phyloP scores from a whole-genome alignment of 2,888 invertebrate species.

The Dicycla oo region DNA sequence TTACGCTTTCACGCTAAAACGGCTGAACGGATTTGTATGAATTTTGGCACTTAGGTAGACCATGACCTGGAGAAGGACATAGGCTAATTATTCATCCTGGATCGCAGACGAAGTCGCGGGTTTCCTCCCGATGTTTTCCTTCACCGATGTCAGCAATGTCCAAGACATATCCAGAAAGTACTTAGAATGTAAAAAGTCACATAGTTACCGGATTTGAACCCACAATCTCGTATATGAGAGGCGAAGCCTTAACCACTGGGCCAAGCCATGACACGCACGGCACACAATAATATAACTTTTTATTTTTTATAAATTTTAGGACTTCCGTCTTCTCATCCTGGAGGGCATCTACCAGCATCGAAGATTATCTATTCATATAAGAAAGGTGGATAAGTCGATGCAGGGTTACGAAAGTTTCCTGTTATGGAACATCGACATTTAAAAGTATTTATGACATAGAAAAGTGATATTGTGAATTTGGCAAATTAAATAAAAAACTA shows the following conservation, averaged over 20 bases:
- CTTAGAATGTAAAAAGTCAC: no score
- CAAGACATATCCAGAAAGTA: no score
- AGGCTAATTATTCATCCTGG: no score
- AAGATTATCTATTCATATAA: rapidly evolving
- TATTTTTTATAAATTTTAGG: not conserved
- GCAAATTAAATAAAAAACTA: not conserved
- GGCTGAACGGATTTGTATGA: no score
- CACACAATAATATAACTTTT: not conserved
- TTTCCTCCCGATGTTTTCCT: no score
- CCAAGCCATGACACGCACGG: no score
- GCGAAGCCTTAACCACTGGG: not conserved
- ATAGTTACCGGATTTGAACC: not conserved
- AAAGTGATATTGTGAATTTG: not conserved
- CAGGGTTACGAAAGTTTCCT: not conserved
- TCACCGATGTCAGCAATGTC: no score
- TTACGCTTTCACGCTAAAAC: no score
- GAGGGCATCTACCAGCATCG: not conserved
- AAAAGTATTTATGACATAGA: not conserved
- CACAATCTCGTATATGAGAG: not conserved
- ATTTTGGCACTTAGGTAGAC: no score
- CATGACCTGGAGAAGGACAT: no score
- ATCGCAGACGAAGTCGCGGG: no score
- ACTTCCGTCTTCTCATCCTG: not conserved
- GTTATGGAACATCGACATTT: not conserved
- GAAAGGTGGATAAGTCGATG: not conserved